phyloP scores from a whole-genome alignment of 1,140 invertebrate species.

The Pseudomyrmex sp. region DNA sequence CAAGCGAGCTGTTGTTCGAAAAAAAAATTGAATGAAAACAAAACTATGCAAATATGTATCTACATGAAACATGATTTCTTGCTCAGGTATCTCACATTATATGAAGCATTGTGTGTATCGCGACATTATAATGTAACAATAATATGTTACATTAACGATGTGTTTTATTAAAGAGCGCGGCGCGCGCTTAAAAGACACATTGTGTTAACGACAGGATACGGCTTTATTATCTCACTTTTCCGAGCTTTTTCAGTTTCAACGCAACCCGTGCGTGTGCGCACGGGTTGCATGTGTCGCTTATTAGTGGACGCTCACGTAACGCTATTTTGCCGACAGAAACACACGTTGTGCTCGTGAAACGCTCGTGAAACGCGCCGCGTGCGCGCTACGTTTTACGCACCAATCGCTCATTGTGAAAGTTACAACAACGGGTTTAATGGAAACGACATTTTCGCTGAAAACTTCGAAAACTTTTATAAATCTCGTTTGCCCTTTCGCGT shows the following conservation, averaged over 20 bases:
- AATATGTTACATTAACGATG: neutral
- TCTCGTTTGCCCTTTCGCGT: conserved; percentile 21
- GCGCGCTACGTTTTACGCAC: conserved; percentile 26
- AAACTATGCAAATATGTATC: neutral
- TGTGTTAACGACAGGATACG: neutral
- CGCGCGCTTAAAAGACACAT: neutral
- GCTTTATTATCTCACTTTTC: neutral
- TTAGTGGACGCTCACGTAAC: conserved; percentile 25
- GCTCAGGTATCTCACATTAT: too few species aligned
- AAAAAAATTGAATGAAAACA: neutral
- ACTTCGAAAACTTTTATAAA: conserved; percentile 38
- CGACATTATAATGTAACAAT: neutral
- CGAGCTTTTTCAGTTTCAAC: neutral
- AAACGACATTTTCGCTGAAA: conserved; percentile 35
- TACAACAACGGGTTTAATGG: neutral
- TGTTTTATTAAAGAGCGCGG: neutral
- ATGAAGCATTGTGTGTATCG: neutral
- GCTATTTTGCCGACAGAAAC: conserved; percentile 25
- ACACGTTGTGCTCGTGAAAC: conserved; percentile 7
- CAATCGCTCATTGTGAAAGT: conserved; percentile 30
- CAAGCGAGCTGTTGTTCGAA: neutral
- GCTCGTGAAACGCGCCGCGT: conserved; percentile 3
- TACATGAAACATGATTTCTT: too few species aligned
- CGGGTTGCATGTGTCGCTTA: neutral
- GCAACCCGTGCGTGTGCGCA: neutral